phyloP scores from a whole-genome alignment of 1,140 invertebrate species.

The Stegodyphus dumicola region DNA sequence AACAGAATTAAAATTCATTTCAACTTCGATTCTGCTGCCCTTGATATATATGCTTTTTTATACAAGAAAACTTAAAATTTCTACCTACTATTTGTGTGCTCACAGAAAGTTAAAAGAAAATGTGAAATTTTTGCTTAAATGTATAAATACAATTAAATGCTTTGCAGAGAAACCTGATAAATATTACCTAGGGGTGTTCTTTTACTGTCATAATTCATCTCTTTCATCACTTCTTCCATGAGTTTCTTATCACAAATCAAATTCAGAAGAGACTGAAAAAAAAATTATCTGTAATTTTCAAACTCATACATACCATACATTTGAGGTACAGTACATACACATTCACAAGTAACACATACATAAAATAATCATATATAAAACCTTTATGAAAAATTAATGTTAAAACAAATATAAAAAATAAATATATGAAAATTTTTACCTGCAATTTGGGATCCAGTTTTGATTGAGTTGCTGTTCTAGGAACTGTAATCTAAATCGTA shows the following conservation, averaged over 20 bases:
- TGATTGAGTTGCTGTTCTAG: neutral
- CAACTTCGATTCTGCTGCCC: neutral
- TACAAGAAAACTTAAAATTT: too few species aligned
- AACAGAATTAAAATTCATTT: neutral
- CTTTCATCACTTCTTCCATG: constrained; percentile 73
- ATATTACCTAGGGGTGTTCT: constrained; percentile 66
- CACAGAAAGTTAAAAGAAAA: neutral
- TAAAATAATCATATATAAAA: neutral
- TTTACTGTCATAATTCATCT: constrained; percentile 69
- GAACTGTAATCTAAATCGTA: too few species aligned
- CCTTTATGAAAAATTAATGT: neutral
- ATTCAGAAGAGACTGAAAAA: constrained; percentile 66
- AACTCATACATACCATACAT: neutral
- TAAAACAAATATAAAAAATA: too few species aligned
- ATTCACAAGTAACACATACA: neutral
- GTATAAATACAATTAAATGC: neutral
- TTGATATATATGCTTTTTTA: neutral
- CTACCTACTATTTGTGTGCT: neutral
- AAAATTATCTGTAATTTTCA: neutral
- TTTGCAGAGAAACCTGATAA: neutral
- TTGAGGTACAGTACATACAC: too few species aligned
- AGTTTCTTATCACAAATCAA: constrained; percentile 73
- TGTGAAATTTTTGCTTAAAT: neutral
- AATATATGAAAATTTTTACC: neutral
- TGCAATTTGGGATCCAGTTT: neutral